Evolutionary conservation across 2,888 invertebrate species (phyloP).

Genomic region (Seladonia tumulorum): DNA sequence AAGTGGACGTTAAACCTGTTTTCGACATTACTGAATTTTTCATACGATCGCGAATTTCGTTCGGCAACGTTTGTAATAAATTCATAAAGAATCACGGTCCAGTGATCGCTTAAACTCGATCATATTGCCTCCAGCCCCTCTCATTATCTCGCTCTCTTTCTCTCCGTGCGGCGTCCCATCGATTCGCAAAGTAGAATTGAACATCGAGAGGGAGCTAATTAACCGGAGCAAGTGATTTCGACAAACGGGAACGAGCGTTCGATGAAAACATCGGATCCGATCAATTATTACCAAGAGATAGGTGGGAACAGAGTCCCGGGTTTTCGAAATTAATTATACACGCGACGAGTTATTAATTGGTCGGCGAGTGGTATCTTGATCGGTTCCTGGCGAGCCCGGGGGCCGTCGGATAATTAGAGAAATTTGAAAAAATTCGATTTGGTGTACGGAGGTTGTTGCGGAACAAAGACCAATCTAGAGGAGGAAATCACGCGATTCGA

Average conservation of each 20-base stretch:
- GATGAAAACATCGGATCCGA: background rate
- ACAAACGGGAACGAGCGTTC: background rate
- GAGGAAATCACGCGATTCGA: conserved; percentile 47
- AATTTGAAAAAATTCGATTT: conserved; percentile 14
- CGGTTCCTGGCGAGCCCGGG: background rate
- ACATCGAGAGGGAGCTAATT: background rate
- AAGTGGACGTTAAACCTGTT: too few relatives aligned
- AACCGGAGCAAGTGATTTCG: background rate
- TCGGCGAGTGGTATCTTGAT: background rate
- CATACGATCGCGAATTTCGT: background rate
- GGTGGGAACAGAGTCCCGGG: background rate
- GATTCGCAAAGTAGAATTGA: background rate
- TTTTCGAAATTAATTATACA: background rate
- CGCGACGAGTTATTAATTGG: background rate
- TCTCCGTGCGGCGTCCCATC: background rate
- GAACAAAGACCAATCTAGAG: conserved; percentile 44
- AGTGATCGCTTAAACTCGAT: background rate
- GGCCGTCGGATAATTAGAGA: background rate
- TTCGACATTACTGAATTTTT: background rate
- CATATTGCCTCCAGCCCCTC: background rate
- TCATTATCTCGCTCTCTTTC: too few relatives aligned
- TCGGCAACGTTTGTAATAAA: background rate
- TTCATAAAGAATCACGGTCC: background rate
- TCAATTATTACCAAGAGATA: background rate
- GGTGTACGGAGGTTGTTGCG: background rate